Evolutionary conservation across 2,113 vertebrate genomes (phyloP).

Genomic region (Gnathonemus echidnorhynchus): DNA sequence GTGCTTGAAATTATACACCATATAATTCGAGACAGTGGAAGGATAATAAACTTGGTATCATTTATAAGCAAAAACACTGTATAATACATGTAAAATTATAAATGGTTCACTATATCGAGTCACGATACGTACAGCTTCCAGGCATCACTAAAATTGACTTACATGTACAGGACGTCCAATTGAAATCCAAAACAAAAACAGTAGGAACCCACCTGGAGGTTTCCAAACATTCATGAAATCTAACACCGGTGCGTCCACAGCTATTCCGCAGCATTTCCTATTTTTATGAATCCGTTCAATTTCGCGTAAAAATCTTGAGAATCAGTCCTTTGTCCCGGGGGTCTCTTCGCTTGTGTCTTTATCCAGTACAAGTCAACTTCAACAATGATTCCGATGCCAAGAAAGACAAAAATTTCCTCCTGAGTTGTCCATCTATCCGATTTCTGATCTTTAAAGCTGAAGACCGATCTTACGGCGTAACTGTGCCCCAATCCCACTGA

Average conservation of each 20-base stretch:
- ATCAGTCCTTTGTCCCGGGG: conserved; percentile 20
- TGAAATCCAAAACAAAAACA: background rate
- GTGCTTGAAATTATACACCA: background rate
- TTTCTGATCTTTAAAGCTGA: conserved; percentile 66
- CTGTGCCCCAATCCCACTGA: conserved; percentile 38
- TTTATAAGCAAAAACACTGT: background rate
- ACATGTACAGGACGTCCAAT: background rate
- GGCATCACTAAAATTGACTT: background rate
- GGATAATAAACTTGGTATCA: background rate
- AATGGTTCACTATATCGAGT: background rate
- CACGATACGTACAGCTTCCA: background rate
- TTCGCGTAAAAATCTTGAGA: conserved; percentile 23
- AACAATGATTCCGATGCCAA: conserved; percentile 43
- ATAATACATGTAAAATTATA: background rate
- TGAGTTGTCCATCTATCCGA: conserved; percentile 35
- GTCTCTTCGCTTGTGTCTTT: conserved; percentile 25
- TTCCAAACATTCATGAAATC: conserved; percentile 45
- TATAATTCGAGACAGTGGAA: background rate
- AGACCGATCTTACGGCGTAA: conserved; percentile 54
- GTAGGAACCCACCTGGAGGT: conserved; percentile 50
- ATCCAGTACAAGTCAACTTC: conserved; percentile 43
- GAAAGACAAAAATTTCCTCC: conserved; percentile 25
- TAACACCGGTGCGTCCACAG: conserved; percentile 27
- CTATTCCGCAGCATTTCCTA: conserved; percentile 42
- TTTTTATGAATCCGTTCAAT: conserved; percentile 53